phyloP scores from a whole-genome alignment of 2,113 vertebrate genomes.

The Vicugna pacos region DNA sequence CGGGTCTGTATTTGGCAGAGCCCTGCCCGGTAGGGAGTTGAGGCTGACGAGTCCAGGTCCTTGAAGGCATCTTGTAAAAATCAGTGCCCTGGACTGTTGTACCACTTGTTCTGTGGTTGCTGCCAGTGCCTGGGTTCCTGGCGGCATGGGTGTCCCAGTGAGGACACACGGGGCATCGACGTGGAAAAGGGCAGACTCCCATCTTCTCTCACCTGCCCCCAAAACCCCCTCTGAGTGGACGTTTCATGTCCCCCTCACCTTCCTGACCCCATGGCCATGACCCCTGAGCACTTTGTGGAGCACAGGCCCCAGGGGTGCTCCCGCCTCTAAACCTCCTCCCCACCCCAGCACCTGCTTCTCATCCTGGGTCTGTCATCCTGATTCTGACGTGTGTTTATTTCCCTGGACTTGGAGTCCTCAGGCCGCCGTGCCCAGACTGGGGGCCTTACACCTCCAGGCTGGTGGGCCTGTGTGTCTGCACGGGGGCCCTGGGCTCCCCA shows the following conservation, averaged over 20 bases:
- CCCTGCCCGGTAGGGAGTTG: background rate
- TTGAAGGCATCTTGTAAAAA: background rate
- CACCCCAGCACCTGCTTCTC: background rate
- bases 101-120: background rate
- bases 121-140: background rate
- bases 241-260: background rate
- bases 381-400: background rate
- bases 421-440: fast-evolving
- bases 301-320: background rate
- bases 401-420: background rate
- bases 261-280: fast-evolving
- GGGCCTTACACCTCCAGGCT: background rate
- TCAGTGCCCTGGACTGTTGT: fast-evolving
- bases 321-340: too few relatives aligned
- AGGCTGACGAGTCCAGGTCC: background rate
- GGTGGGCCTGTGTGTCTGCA: fast-evolving
- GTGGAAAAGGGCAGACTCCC: fast-evolving
- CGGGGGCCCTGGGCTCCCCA: background rate
- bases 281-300: background rate
- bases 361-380: background rate
- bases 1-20: background rate
- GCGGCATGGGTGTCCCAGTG: background rate
- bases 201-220: background rate
- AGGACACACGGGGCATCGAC: fast-evolving
- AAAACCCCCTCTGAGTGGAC: fast-evolving